Conservation (phyloP, 2,113 vertebrate genomes). For the Gallinago jamesoni region DNA sequence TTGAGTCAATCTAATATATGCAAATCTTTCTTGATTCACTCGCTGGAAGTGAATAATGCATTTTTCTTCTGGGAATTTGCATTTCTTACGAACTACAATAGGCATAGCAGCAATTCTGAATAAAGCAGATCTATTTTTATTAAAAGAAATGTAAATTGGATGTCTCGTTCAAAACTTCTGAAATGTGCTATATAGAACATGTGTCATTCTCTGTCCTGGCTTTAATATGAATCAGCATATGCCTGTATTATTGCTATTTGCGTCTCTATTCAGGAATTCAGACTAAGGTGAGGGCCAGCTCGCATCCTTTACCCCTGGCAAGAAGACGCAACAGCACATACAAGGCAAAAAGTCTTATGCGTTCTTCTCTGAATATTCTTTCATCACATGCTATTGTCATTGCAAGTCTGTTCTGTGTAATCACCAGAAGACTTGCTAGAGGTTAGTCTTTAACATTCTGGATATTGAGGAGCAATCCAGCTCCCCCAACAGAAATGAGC, state of each 20-base stretch:
- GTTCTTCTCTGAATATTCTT: neutral
- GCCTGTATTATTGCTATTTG: neutral
- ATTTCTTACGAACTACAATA: neutral
- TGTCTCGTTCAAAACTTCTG: neutral
- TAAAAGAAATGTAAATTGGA: slow-evolving; percentile 7
- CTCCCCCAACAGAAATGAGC: neutral
- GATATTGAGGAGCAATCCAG: neutral
- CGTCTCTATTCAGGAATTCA: neutral
- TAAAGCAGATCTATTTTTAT: slow-evolving; percentile 27
- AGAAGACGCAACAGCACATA: neutral
- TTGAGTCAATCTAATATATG: neutral
- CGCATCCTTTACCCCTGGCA: neutral
- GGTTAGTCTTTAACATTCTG: neutral
- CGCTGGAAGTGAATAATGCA: neutral
- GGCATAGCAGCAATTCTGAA: slow-evolving; percentile 5
- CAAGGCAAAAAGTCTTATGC: neutral
- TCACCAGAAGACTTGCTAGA: neutral
- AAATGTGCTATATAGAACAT: neutral
- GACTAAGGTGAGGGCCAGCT: neutral
- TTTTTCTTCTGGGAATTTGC: slow-evolving; percentile 28
- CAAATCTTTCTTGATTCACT: neutral
- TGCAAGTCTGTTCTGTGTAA: neutral
- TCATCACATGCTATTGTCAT: slow-evolving; percentile 2
- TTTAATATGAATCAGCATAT: neutral
- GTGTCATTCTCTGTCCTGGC: neutral